Base-by-base conservation (phyloP, 30 jellyfish, hydroid and myxozoan genomes). In the Phacellophora camtschatica region DNA sequence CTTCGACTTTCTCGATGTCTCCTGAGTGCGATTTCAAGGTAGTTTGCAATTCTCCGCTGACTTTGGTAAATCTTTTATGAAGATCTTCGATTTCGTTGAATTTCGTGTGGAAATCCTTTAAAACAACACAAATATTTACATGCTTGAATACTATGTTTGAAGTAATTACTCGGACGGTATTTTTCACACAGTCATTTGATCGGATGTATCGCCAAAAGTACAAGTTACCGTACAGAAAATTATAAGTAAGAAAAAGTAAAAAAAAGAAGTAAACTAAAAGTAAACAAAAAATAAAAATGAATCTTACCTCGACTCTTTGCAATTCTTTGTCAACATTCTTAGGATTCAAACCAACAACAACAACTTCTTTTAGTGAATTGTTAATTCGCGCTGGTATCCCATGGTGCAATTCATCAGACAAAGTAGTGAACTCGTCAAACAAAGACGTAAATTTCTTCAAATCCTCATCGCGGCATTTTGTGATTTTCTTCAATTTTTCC, bases 311-410 rank as follows among this genome's bases (percentile, higher is more conserved):
- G 0, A 92, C 58, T 54, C 96, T 59, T 34, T 78, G 22, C 53
- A 92, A 58, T 49, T 81, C 97, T 42, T 72, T 71, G 4, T 50
- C 92, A 2, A 94, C 53, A 55, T 85, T 85, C 79, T 92, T 85
- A 29, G 81, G 50, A 58, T 85, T 77, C 34, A 66, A 78, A 53
- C 96, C 96, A 67, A 71, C 54, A 34, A 65, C 22, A 5, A 93
- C 95, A 10, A 50, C 37, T 9, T 69, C 82, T 24, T 85, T 80
- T 33, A 92, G 45, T 8, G 95, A 81, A 32, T 78, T 69, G 31
- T 82, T 95, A 42, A 89, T 83, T 59, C 74, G 92, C 8, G 81
- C 65, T 39, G 89, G 89, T 34, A 82, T 53, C 13, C 84, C 84
- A 53, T 82, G 36, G 29, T 59, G 80, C 50, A 92, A 54, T 19